phyloP scores from a whole-genome alignment of 1,140 invertebrate genomes.

The Drosophila tropicalis region DNA sequence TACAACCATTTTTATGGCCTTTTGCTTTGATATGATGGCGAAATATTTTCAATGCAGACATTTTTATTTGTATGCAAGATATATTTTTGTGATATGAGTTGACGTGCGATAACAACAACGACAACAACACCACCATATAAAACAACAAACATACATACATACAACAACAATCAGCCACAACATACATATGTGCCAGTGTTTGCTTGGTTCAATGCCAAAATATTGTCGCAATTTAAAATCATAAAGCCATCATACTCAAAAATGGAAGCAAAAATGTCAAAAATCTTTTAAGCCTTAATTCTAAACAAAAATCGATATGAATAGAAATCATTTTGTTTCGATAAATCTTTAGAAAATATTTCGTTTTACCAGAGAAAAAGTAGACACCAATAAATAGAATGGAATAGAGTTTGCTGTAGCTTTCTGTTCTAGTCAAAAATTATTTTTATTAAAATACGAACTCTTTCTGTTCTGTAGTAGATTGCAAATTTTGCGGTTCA shows the following conservation, averaged over 20 bases:
- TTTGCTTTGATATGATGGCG: conserved; percentile 63
- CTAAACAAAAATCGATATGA: too few species aligned
- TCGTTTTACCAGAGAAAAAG: not conserved
- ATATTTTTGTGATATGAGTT: conserved; percentile 55
- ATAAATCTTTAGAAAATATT: not conserved
- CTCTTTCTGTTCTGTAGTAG: too few species aligned
- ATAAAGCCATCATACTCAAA: conserved; percentile 39
- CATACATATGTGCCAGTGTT: conserved; percentile 47
- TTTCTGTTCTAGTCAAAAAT: too few species aligned
- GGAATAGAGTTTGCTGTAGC: too few species aligned
- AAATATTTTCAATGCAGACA: conserved; percentile 71
- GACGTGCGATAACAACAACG: conserved; percentile 43
- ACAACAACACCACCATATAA: conserved; percentile 8
- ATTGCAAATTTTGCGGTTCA: too few species aligned
- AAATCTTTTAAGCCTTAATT: not conserved
- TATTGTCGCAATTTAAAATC: conserved; percentile 53
- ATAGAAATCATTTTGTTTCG: too few species aligned
- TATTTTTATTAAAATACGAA: too few species aligned
- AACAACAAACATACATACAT: conserved; percentile 9
- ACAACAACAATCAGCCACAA: conserved; percentile 24
- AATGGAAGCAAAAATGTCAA: conserved; percentile 38
- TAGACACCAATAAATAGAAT: too few species aligned
- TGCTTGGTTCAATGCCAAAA: conserved; percentile 57
- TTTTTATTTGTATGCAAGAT: conserved; percentile 63
- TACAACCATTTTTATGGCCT: conserved; percentile 64